Evolutionary conservation across 2,888 invertebrate species (phyloP), one percentile per base, ranked within the genome.

Genomic region (Rutpela maculata): DNA sequence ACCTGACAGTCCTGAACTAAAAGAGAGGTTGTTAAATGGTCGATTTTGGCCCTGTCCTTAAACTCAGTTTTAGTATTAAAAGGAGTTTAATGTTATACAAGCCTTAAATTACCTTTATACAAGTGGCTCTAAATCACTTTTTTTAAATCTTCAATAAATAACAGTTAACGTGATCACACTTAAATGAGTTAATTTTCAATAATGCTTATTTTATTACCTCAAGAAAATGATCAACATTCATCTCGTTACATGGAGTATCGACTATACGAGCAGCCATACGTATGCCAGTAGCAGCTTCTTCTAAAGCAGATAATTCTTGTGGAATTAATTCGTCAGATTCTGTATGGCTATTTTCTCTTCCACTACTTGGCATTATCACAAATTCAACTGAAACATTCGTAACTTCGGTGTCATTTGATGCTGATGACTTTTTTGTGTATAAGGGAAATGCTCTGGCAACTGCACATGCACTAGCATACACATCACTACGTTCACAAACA

Each of bases 161-260:
- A 35, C 31, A 35, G 2, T 2, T 26, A 26, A 35, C 7, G 9
- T 35, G 31, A 35, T 5, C 31, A 9, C 6, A 35, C 7, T 35
- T 9, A 35, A 35, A 35, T 35, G 0, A 35, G 31, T 26, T 0
- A 35, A 35, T 9, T 35, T 43, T 12, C 12, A 12, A n/a, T 50
- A 12, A 1, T 50, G 50, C 12, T n/a, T n/a, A 57, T 35, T 35
- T 63, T 80, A 86, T 84, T 85, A 95, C 95, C 90, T 95, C 91
- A 50, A 97, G 90, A 85, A 97, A 96, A 79, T 92, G 91, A 86
- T 95, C 93, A 0, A 96, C 96, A 85, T 95, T 93, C 95, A 97
- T 95, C 83, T 95, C 93, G 86, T 94, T 96, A 87, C 96, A 95
- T 0, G 98, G 97, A 15, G 93, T 94, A 89, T 98, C 98, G 0